Conservation (phyloP, 2,113 vertebrate species). For the Struthio camelus region DNA sequence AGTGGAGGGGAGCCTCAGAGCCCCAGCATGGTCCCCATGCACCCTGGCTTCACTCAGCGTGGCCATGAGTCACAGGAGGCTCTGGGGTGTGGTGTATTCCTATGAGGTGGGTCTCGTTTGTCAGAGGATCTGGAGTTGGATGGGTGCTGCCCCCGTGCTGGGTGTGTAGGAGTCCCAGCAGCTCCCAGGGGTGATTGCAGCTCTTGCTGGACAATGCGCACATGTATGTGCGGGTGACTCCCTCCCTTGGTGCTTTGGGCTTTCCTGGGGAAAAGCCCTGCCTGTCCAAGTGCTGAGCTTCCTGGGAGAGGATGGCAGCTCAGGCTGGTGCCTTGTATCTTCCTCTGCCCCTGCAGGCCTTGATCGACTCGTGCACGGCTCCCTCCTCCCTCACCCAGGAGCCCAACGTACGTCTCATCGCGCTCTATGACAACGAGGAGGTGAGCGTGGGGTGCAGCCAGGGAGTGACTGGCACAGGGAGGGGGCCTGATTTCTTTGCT, state of each 20-base stretch:
- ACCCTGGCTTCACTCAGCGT: accelerated
- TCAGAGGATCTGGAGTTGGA: neutral
- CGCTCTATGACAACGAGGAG: conserved; percentile 96
- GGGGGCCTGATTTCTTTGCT: neutral
- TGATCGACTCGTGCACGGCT: conserved; percentile 82
- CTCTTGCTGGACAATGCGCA: accelerated
- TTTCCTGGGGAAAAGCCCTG: neutral
- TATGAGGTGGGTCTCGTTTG: neutral
- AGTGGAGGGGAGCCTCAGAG: neutral
- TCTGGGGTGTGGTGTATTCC: neutral
- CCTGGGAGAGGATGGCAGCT: neutral
- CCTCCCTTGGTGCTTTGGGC: neutral
- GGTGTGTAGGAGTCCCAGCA: neutral
- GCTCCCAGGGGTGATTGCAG: neutral
- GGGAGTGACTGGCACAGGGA: neutral
- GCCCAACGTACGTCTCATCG: conserved; percentile 88
- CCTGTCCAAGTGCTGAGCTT: neutral
- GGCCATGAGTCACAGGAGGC: neutral
- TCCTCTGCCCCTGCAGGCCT: conserved; percentile 73
- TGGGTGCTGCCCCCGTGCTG: neutral
- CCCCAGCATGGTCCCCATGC: accelerated
- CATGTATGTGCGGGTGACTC: neutral
- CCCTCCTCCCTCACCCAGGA: conserved; percentile 83
- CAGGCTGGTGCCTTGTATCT: neutral
- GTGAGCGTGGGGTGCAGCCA: conserved; percentile 47